These are phyloP conservation scores for Drosophila mojavensis DNA, from an alignment of 1,140 invertebrate species.

Conservation along the genomic window DNA sequence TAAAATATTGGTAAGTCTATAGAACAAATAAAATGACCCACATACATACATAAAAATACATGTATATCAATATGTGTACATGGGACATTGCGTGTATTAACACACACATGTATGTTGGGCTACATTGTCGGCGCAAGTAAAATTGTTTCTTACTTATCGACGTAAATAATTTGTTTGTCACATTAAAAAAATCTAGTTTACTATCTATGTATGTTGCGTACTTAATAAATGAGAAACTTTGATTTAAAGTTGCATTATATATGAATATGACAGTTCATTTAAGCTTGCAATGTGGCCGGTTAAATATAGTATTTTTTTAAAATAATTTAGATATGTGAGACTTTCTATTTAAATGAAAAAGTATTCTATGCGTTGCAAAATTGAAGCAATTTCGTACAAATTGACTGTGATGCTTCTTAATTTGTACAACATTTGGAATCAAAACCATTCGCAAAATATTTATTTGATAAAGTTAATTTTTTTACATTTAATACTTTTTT, in stretches of 20 bases:
- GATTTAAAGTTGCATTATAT: conserved; percentile 22
- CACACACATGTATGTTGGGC: conserved; percentile 24
- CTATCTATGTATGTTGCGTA: background rate
- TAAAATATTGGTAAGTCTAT: conserved; percentile 32
- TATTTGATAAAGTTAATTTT: no score
- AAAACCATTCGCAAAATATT: no score
- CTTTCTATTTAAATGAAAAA: background rate
- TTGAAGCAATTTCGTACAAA: background rate
- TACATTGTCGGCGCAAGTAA: conserved; percentile 42
- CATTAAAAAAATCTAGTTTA: background rate
- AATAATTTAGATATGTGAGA: background rate
- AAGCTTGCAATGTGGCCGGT: conserved; percentile 32
- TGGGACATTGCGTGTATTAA: conserved; percentile 13
- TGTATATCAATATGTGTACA: conserved; percentile 10
- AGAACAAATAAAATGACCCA: conserved; percentile 45
- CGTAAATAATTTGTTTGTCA: background rate
- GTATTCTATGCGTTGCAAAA: background rate
- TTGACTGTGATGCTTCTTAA: no score
- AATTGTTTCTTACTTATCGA: conserved; percentile 17
- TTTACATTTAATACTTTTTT: no score
- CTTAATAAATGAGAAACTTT: background rate
- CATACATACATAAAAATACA: conserved; percentile 26
- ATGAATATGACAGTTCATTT: conserved; percentile 35
- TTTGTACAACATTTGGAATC: background rate
- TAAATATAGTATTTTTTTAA: conserved; percentile 15